These are phyloP conservation scores for Sinotaia quadrata DNA, from an alignment of 2,888 invertebrate genomes.

Conservation along the genomic window DNA sequence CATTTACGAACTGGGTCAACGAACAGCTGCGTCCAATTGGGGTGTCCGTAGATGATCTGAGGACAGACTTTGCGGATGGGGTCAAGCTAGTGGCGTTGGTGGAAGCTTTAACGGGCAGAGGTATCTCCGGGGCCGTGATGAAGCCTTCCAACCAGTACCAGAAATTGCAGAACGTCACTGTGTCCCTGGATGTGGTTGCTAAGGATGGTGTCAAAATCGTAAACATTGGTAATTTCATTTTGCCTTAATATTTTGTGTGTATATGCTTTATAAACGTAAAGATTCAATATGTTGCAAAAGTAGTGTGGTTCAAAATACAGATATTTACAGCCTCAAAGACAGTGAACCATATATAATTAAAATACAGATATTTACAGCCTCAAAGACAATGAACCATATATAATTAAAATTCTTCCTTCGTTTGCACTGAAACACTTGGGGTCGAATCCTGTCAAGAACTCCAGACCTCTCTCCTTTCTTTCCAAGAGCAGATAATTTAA, in stretches of 20 bases:
- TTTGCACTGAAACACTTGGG: too few species aligned
- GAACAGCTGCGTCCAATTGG: slow-evolving; percentile 75
- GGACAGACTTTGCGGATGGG: slow-evolving; percentile 91
- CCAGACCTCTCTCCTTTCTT: too few species aligned
- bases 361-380: too few species aligned
- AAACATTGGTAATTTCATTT: slow-evolving; percentile 85
- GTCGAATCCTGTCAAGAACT: too few species aligned
- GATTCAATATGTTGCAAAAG: too few species aligned
- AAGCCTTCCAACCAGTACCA: slow-evolving; percentile 95
- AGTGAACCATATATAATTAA: too few species aligned
- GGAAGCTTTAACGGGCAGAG: slow-evolving; percentile 89
- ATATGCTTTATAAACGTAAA: too few species aligned
- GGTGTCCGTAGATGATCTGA: slow-evolving; percentile 84
- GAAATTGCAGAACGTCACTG: slow-evolving; percentile 94
- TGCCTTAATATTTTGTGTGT: too few species aligned
- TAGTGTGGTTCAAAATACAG: too few species aligned
- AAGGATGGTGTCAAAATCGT: slow-evolving; percentile 97
- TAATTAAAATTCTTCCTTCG: too few species aligned
- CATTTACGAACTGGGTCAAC: slow-evolving; percentile 97
- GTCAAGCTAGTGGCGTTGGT: slow-evolving; percentile 91
- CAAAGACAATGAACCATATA: too few species aligned
- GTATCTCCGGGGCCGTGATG: slow-evolving; percentile 75
- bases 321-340: background rate
- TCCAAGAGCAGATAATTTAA: too few species aligned
- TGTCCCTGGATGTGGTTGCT: slow-evolving; percentile 93